Evolutionary conservation across 1,140 invertebrate species (phyloP), one percentile per base, ranked within the genome.

Genomic region (Pararge aegeria): DNA sequence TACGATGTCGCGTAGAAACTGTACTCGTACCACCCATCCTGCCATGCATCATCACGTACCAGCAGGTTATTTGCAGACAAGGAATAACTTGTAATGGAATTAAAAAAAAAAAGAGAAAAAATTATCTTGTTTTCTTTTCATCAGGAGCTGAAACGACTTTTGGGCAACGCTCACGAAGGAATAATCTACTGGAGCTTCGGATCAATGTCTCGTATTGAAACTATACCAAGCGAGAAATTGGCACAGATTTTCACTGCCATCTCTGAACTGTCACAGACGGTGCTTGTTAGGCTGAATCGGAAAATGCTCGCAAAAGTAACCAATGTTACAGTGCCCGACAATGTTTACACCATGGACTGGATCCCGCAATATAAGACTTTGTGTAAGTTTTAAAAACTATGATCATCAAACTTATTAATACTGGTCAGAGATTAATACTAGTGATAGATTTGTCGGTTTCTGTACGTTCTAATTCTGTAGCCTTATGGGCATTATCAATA

Each of bases 171-270:
- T 0, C 69, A 80, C 10, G 75, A 93, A 37, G 94, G 94, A 0
- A 92, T 93, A 1, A 92, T 95, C 29, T 94, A 94, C 64, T 95
- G 95, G 79, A 93, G 92, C 34, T 90, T 95, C 64, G 94, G 94
- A 0, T 93, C 94, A 0, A 93, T 93, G 82, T 86, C 93, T 0
- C 88, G 92, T 53, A 91, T 92, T 24, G 83, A 89, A 51, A 88
- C 91, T 1, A 79, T 93, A 18, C 90, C 91, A 0, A 64, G 62
- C 1, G 75, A 90, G 1, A 91, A 83, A 4, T 73, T 91, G 6
- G 59, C 86, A 9, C 70, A 83, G 21, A 84, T 94, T 29, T 82
- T 93, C 42, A 63, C 88, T 9, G 89, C 81, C 0, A 88, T 93
- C 62, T 83, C 83, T 0, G 80, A 78, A 16, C 53, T 93, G 7